A percentile compares a stretch with the other conserved stretches of the same genome.
Conservation (phyloP, 1,140 invertebrate species). For the Panagrolaimus sp. region DNA sequence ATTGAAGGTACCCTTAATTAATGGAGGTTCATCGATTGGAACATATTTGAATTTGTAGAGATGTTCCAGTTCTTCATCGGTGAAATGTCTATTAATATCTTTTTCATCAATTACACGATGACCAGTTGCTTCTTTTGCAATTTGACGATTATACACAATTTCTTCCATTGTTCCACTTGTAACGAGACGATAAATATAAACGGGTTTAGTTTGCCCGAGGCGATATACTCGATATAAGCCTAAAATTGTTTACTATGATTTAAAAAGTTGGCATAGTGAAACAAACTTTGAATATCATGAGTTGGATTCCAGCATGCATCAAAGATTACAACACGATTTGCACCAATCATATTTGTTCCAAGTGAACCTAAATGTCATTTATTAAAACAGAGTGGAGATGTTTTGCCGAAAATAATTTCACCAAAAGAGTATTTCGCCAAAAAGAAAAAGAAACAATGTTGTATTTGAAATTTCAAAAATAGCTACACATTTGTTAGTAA, state of each 20-base stretch:
- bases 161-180: conserved; percentile 86
- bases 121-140: conserved; percentile 85
- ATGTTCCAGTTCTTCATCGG: conserved; percentile 76
- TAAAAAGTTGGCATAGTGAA: no score
- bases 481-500: no score
- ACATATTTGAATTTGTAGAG: conserved; percentile 78
- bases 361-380: no score
- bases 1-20: no score
- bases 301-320: conserved; percentile 97
- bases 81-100: conserved; percentile 91
- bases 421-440: no score
- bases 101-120: conserved; percentile 92
- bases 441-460: no score
- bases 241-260: no score
- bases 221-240: conserved; percentile 78
- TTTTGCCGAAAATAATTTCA: no score
- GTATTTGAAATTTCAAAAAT: no score
- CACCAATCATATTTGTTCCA: conserved; percentile 87
- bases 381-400: no score
- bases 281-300: conserved; percentile 94
- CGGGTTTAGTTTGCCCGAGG: conserved; percentile 75
- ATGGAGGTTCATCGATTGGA: no score
- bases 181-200: conserved; percentile 78
- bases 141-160: conserved; percentile 91
- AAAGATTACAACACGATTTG: conserved; percentile 92